phyloP scores from a whole-genome alignment of 2,888 invertebrate genomes.

The Tortricodes alternella region DNA sequence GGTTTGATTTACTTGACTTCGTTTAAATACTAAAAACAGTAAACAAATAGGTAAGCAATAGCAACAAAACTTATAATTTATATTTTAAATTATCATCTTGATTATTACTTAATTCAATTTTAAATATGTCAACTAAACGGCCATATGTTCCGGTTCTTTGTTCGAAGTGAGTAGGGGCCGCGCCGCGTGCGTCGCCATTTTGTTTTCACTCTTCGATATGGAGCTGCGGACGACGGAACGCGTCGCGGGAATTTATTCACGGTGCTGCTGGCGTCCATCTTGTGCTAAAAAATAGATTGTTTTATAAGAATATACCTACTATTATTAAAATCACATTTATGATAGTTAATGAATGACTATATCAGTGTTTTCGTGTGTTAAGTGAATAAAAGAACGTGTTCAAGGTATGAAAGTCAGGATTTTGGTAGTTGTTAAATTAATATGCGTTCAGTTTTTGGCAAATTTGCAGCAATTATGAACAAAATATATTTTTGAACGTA shows the following conservation, averaged over 20 bases:
- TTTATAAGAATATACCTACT: no score
- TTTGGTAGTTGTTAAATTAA: no score
- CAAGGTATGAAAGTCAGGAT: slow-evolving; percentile 25
- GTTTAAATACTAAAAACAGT: no score
- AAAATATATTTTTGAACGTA: no score
- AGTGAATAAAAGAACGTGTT: slow-evolving; percentile 21
- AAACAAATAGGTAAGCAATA: no score
- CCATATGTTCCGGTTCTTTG: neutral
- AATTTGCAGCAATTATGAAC: no score
- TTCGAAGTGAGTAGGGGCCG: slow-evolving; percentile 13
- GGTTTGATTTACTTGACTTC: no score
- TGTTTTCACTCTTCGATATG: slow-evolving; percentile 36
- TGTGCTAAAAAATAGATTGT: neutral
- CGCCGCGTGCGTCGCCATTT: slow-evolving; percentile 37
- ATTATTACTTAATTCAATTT: no score
- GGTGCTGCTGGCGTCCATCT: slow-evolving; percentile 24
- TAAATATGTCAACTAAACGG: neutral
- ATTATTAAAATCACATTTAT: neutral
- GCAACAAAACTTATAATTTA: no score
- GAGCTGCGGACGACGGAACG: slow-evolving; percentile 8
- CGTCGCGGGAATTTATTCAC: neutral
- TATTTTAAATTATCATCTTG: no score
- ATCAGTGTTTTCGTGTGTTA: slow-evolving; percentile 3
- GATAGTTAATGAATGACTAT: neutral
- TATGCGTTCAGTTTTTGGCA: no score